These are phyloP conservation scores for Morbakka virulenta DNA, from an alignment of 30 jellyfish, hydroid and myxozoan species.

Conservation along the genomic window DNA sequence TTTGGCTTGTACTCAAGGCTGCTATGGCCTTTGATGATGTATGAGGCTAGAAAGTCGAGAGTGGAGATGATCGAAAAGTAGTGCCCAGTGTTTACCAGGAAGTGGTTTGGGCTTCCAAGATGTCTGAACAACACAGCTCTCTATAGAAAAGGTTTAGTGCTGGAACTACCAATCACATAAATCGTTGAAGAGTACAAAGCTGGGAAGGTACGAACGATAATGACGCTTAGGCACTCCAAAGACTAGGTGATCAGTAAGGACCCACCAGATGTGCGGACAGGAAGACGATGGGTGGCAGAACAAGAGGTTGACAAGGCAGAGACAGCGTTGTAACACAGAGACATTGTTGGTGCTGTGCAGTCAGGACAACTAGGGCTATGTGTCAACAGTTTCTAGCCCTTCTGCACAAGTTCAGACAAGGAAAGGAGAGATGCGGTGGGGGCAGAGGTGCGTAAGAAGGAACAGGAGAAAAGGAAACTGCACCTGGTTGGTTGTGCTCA, in stretches of 20 bases:
- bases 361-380: too few relatives aligned
- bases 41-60: not conserved
- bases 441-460: too few relatives aligned
- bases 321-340: not conserved
- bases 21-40: not conserved
- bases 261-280: not conserved
- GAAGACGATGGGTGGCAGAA: not conserved
- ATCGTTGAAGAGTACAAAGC: not conserved
- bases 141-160: not conserved
- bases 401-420: too few relatives aligned
- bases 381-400: too few relatives aligned
- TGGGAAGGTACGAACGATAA: not conserved
- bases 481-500: too few relatives aligned
- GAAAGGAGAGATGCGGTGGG: too few relatives aligned
- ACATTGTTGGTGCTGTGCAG: not conserved
- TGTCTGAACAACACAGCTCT: not conserved
- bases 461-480: too few relatives aligned
- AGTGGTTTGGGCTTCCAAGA: not conserved
- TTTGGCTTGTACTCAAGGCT: constrained; percentile 3
- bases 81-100: not conserved
- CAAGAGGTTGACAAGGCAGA: not conserved
- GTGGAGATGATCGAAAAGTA: not conserved
- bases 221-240: not conserved
- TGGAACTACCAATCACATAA: not conserved
- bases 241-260: not conserved